A percentile compares a stretch with the other conserved stretches of the same genome.
Evolutionary conservation across 2,888 invertebrate species (phyloP).

Genomic region (Diaphora mendica): DNA sequence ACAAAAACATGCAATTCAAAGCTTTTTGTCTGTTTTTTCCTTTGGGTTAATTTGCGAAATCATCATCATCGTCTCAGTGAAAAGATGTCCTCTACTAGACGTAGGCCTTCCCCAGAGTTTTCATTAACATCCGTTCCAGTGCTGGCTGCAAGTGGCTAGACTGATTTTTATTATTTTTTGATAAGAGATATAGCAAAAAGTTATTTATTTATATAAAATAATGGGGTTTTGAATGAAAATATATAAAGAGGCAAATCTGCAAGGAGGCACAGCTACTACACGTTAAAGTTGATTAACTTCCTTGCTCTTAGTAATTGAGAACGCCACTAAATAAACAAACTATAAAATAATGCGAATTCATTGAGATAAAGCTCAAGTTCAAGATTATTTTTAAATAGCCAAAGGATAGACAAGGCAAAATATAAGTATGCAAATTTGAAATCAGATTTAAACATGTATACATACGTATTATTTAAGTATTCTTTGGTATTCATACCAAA

Average conservation of each 20-base stretch:
- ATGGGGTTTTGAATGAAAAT: background rate
- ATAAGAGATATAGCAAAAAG: no score
- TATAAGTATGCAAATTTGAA: no score
- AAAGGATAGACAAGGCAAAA: background rate
- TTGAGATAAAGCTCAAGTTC: background rate
- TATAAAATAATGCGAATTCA: background rate
- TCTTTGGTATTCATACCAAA: background rate
- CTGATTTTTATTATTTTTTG: no score
- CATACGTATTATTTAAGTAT: background rate
- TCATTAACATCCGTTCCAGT: no score
- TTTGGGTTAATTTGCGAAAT: no score
- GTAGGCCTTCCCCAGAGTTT: no score
- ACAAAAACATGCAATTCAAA: no score
- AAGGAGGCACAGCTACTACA: background rate
- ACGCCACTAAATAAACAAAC: background rate
- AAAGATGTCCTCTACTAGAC: no score
- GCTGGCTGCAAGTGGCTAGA: no score
- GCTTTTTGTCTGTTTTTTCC: no score
- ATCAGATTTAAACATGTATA: background rate
- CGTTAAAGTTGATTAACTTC: background rate
- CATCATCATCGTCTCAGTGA: no score
- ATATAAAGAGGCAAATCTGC: background rate
- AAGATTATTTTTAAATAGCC: background rate
- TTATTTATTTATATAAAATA: background rate
- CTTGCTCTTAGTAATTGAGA: background rate